Conservation (phyloP, 2,113 vertebrate genomes). For the Bos javanicus region DNA sequence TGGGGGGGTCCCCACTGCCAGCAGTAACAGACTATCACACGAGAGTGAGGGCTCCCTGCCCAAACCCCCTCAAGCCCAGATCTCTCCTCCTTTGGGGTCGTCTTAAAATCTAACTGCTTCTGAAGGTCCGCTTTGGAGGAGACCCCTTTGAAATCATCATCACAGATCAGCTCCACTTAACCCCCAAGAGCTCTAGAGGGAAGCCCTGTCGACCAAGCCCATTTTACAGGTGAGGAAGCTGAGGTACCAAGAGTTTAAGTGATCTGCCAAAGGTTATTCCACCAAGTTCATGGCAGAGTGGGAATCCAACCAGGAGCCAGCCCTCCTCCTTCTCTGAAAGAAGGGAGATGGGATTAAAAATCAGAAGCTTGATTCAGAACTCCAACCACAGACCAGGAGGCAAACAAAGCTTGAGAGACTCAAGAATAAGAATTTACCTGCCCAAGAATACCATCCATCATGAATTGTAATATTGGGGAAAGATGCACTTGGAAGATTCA, state of each 20-base stretch:
- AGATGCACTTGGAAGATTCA: not conserved
- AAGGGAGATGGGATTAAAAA: too few relatives aligned
- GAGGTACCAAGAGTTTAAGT: not conserved
- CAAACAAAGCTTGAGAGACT: not conserved
- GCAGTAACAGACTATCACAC: accelerated
- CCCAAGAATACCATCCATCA: not conserved
- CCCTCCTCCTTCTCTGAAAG: too few relatives aligned
- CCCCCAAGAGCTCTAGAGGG: not conserved
- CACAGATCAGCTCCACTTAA: not conserved
- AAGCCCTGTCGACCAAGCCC: too few relatives aligned
- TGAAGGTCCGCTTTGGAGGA: not conserved
- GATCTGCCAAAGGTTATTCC: not conserved
- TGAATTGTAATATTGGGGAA: accelerated
- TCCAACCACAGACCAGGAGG: not conserved
- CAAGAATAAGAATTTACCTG: not conserved
- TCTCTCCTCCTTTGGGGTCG: accelerated
- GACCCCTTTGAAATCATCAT: not conserved
- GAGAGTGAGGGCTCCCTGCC: accelerated
- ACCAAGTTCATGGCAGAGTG: not conserved
- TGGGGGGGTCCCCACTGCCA: accelerated
- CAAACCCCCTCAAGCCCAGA: not conserved
- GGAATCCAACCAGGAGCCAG: not conserved
- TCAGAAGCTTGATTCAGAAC: not conserved
- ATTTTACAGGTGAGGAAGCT: not conserved
- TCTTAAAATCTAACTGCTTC: not conserved